A percentile compares a stretch with the other conserved stretches of the same genome.
Evolutionary conservation across 2,797 vertebrate species (phyloP).

Genomic region (Notamacropus eugenii): DNA sequence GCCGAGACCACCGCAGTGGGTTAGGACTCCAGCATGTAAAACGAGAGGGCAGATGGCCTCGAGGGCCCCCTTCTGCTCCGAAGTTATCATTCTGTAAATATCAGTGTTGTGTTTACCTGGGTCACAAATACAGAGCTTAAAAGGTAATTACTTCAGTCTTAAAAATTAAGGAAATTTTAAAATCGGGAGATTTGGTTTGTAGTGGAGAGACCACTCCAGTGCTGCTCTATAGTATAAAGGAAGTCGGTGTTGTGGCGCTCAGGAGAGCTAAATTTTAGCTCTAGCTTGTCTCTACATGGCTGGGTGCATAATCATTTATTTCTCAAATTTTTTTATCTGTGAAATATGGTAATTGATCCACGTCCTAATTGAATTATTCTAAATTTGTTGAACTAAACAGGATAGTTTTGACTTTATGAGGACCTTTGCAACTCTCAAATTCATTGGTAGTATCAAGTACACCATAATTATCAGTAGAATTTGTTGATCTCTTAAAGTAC

Average conservation of each 20-base stretch:
- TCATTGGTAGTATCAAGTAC: neutral
- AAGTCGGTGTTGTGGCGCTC: neutral
- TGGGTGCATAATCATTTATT: constrained; percentile 28
- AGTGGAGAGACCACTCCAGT: constrained; percentile 9
- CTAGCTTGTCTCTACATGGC: constrained; percentile 19
- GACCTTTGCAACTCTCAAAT: neutral
- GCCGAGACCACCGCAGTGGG: neutral
- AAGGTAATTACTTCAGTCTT: constrained; percentile 21
- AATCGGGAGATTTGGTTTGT: neutral
- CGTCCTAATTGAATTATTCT: neutral
- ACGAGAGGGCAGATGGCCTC: neutral
- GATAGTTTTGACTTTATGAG: neutral
- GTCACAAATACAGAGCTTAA: constrained; percentile 20
- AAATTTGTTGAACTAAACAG: neutral
- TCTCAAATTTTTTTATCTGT: neutral
- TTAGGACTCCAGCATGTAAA: neutral
- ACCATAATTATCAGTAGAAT: neutral
- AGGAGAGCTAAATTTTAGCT: constrained; percentile 19
- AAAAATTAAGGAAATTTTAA: neutral
- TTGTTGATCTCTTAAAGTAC: neutral
- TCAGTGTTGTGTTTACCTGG: neutral
- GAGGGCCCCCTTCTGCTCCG: neutral
- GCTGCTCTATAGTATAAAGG: neutral
- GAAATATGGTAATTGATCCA: neutral
- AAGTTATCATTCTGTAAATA: neutral